phyloP scores from a whole-genome alignment of 2,797 vertebrate genomes.

The Brachymystax lenok region DNA sequence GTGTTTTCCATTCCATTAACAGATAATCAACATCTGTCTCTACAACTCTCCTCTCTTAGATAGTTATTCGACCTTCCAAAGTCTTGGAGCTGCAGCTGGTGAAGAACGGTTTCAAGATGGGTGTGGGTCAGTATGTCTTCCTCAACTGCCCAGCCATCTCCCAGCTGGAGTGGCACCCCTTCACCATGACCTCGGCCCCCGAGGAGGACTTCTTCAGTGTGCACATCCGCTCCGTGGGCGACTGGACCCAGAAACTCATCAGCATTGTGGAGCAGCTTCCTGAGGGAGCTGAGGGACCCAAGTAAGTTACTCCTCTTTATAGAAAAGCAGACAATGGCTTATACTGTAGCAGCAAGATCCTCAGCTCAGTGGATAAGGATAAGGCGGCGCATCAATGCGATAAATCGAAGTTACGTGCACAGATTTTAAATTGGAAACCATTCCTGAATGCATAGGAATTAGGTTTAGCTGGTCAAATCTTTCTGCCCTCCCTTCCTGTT shows the following conservation, averaged over 20 bases:
- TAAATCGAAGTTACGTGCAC: background rate
- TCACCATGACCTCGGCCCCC: slow-evolving; percentile 91
- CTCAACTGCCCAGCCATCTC: slow-evolving; percentile 88
- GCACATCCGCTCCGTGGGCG: slow-evolving; percentile 83
- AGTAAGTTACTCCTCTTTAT: slow-evolving; percentile 63
- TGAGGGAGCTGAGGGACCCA: slow-evolving; percentile 76
- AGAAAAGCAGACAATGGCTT: background rate
- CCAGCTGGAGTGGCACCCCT: slow-evolving; percentile 90
- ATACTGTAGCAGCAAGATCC: background rate
- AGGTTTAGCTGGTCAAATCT: background rate
- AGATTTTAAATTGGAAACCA: background rate
- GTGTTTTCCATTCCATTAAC: background rate
- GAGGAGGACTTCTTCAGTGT: slow-evolving; percentile 90
- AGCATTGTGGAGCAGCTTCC: slow-evolving; percentile 72
- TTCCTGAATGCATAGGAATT: background rate
- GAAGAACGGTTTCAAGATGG: slow-evolving; percentile 88
- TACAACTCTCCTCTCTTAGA: no score
- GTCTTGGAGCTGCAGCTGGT: slow-evolving; percentile 91
- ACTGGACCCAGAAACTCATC: slow-evolving; percentile 88
- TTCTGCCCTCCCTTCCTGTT: background rate
- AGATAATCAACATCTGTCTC: background rate
- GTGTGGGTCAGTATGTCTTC: slow-evolving; percentile 92
- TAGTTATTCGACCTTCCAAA: slow-evolving; percentile 81
- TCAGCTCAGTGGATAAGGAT: background rate
- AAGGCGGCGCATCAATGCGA: background rate